These are phyloP conservation scores for Carterocephalus palaemon DNA, from an alignment of 2,888 invertebrate genomes.

Conservation along the genomic window DNA sequence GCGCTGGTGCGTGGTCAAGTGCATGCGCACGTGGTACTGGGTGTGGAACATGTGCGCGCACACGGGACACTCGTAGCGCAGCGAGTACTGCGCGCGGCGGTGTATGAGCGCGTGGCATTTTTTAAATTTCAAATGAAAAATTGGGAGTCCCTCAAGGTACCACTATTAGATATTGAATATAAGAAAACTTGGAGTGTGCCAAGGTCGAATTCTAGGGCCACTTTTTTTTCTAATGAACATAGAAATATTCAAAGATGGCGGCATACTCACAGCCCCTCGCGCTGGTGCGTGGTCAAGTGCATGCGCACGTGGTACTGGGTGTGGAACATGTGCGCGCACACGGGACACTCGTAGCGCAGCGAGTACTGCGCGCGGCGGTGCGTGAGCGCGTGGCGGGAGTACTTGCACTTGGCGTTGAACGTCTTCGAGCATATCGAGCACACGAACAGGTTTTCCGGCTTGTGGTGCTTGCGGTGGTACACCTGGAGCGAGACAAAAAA, in stretches of 20 bases:
- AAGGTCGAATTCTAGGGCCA: no score
- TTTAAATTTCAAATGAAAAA: slow-evolving; percentile 1
- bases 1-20: no score
- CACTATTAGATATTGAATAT: no score
- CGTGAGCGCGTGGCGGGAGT: slow-evolving; percentile 51
- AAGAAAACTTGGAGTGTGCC: no score
- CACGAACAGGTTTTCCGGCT: slow-evolving; percentile 43
- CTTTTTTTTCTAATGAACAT: no score
- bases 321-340: slow-evolving; percentile 71
- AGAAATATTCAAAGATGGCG: no score
- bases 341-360: slow-evolving; percentile 67
- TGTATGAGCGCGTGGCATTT: background rate
- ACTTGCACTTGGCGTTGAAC: slow-evolving; percentile 57
- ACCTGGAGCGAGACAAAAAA: slow-evolving; percentile 46
- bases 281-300: slow-evolving; percentile 64
- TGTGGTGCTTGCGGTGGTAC: slow-evolving; percentile 62
- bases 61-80: no score
- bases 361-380: slow-evolving; percentile 49
- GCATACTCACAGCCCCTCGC: slow-evolving; percentile 54
- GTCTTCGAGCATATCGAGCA: slow-evolving; percentile 62
- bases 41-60: no score
- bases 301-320: slow-evolving; percentile 65
- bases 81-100: no score
- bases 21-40: no score
- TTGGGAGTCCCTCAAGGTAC: no score